Percentiles rank a stretch among this genome's conserved stretches.
These are phyloP conservation scores for Falco rusticolus DNA, from an alignment of 2,797 vertebrate genomes.

Conservation along the genomic window DNA sequence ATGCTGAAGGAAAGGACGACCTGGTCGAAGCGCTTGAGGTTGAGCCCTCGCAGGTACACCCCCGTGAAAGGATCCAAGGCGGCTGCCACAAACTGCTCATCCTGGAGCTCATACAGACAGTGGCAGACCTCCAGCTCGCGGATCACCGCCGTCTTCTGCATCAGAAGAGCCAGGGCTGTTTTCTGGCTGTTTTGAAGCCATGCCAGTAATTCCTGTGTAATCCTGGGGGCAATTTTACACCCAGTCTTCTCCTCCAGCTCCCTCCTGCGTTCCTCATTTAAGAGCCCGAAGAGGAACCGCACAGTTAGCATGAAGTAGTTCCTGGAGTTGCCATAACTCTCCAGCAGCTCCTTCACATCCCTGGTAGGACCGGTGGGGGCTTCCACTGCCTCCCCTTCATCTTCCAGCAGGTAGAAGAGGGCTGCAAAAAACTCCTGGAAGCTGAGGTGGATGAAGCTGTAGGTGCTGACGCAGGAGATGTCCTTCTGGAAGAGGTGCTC, in stretches of 20 bases:
- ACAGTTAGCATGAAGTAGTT: constrained; percentile 11
- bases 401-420: constrained; percentile 17
- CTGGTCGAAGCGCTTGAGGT: constrained; percentile 35
- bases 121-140: constrained; percentile 29
- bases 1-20: constrained; percentile 1
- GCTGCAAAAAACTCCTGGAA: neutral
- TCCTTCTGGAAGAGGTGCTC: neutral
- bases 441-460: constrained; percentile 41
- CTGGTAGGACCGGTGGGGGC: neutral
- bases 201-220: neutral
- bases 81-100: neutral
- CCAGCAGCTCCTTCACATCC: neutral
- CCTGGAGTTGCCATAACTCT: neutral
- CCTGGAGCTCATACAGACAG: constrained; percentile 53
- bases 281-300: constrained; percentile 60
- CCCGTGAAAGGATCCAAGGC: constrained; percentile 1
- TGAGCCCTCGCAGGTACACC: neutral
- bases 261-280: neutral
- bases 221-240: neutral
- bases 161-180: neutral
- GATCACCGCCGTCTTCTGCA: neutral
- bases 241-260: constrained; percentile 16
- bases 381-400: fast-evolving
- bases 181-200: constrained; percentile 18
- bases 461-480: neutral